These are phyloP conservation scores for Argentina silus DNA, from an alignment of 2,797 vertebrate genomes.

Conservation along the genomic window DNA sequence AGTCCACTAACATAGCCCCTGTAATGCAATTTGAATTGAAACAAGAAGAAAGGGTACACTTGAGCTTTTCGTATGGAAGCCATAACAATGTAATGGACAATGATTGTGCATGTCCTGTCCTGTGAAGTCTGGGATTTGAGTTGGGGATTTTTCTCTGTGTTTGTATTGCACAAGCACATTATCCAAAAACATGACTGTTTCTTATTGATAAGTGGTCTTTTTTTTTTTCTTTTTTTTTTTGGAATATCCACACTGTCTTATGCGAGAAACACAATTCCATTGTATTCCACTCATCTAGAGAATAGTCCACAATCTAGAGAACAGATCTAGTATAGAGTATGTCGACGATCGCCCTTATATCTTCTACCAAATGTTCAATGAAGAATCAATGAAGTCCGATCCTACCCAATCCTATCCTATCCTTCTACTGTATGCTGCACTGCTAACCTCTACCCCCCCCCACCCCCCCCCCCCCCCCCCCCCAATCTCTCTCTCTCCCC, in stretches of 20 bases:
- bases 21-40: slow-evolving; percentile 43
- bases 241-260: background rate
- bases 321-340: too few species aligned
- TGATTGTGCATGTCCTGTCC: slow-evolving; percentile 58
- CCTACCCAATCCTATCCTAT: too few species aligned
- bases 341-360: too few species aligned
- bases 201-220: background rate
- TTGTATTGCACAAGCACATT: background rate
- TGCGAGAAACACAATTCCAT: too few species aligned
- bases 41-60: slow-evolving; percentile 43
- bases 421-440: too few species aligned
- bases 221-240: too few species aligned
- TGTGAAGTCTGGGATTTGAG: slow-evolving; percentile 26
- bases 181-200: background rate
- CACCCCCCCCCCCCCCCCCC: background rate
- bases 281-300: too few species aligned
- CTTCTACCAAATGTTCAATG: too few species aligned
- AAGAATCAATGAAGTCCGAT: too few species aligned
- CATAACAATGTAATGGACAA: slow-evolving; percentile 58
- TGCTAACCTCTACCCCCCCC: too few species aligned
- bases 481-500: slow-evolving; percentile 19
- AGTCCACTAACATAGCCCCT: slow-evolving; percentile 35
- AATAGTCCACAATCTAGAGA: too few species aligned
- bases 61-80: slow-evolving; percentile 57
- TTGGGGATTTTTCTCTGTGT: background rate